These are phyloP conservation scores for Ferdinandea cuprea DNA, from an alignment of 2,888 invertebrate species.

Conservation along the genomic window DNA sequence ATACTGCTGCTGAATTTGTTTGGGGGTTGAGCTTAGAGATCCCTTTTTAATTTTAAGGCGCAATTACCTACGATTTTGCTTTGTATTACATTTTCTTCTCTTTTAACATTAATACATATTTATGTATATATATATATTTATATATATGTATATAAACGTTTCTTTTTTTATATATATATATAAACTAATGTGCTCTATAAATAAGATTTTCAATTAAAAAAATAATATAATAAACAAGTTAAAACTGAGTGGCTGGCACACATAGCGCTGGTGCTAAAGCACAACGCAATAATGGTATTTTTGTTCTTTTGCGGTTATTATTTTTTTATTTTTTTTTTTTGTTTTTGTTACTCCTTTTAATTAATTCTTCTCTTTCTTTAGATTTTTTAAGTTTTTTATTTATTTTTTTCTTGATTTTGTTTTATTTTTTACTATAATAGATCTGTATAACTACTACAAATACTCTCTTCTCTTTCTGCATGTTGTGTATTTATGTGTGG, in stretches of 20 bases:
- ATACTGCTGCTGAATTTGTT: conserved; percentile 13
- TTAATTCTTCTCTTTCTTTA: conserved; percentile 73
- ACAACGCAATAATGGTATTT: conserved; percentile 61
- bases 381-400: conserved; percentile 63
- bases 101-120: conserved; percentile 60
- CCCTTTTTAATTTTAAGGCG: conserved; percentile 35
- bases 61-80: conserved; percentile 65
- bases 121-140: conserved; percentile 65
- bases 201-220: conserved; percentile 65
- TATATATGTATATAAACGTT: conserved; percentile 75
- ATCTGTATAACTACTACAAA: conserved; percentile 75
- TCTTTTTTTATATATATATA: conserved; percentile 70
- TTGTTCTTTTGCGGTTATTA: conserved; percentile 68
- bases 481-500: conserved; percentile 76
- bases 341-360: too few species aligned
- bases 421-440: conserved; percentile 74
- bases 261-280: conserved; percentile 60
- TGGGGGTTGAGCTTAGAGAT: neutral
- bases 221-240: conserved; percentile 73
- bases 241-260: conserved; percentile 73
- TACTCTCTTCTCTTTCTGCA: conserved; percentile 73
- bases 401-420: conserved; percentile 64
- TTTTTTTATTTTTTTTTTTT: conserved; percentile 49
- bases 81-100: conserved; percentile 57
- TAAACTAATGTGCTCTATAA: conserved; percentile 77